phyloP scores from a whole-genome alignment of 2,888 invertebrate species.

The Tenthredo livida region DNA sequence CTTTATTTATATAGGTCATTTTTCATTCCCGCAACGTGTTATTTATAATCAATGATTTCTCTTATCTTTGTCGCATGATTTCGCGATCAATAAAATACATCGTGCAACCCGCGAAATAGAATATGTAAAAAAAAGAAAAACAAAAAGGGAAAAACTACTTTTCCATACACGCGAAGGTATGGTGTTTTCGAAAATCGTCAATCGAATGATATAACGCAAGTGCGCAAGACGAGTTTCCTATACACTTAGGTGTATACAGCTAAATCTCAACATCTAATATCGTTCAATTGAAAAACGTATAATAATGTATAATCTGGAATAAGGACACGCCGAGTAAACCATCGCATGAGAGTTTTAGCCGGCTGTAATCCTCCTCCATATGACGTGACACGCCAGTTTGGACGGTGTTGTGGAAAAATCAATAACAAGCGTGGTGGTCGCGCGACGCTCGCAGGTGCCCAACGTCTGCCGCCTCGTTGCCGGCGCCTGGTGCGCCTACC shows the following conservation, averaged over 20 bases:
- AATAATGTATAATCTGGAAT: background rate
- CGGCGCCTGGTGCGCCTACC: constrained; percentile 27
- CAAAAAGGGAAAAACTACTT: background rate
- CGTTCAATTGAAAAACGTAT: background rate
- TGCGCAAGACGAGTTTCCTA: background rate
- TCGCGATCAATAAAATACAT: background rate
- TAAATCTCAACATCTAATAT: background rate
- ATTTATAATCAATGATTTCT: background rate
- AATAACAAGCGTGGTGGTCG: constrained; percentile 75
- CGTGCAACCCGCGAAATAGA: no score
- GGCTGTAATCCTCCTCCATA: constrained; percentile 65
- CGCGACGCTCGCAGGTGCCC: constrained; percentile 72
- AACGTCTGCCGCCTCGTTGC: constrained; percentile 54
- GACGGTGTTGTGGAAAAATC: constrained; percentile 75
- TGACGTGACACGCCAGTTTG: constrained; percentile 61
- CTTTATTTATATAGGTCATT: background rate
- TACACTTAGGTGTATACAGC: background rate
- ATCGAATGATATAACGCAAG: background rate
- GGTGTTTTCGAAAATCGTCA: background rate
- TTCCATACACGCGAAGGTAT: background rate
- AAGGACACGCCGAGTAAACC: background rate
- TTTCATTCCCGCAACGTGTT: background rate
- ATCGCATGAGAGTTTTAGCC: constrained; percentile 41
- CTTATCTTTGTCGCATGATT: background rate
- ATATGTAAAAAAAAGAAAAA: background rate